These are phyloP conservation scores for Diloba caeruleocephala DNA, from an alignment of 2,888 invertebrate genomes.

Conservation along the genomic window DNA sequence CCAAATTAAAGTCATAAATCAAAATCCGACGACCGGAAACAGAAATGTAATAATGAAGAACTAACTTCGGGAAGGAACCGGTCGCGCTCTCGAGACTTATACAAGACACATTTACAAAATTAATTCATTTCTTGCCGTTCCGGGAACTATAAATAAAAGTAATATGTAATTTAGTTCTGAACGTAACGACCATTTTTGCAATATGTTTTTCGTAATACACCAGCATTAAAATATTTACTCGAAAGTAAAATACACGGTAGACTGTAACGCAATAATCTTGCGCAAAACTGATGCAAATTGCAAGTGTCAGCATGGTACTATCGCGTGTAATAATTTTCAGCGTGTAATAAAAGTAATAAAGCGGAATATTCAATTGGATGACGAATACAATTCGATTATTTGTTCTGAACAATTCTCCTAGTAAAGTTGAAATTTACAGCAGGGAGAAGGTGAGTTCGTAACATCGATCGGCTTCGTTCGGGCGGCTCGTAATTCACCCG, in stretches of 20 bases:
- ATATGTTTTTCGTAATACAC: slow-evolving; percentile 18
- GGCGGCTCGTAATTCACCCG: slow-evolving; percentile 77
- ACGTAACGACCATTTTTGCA: slow-evolving; percentile 23
- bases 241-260: slow-evolving; percentile 45
- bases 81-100: slow-evolving; percentile 60
- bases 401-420: slow-evolving; percentile 63
- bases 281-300: slow-evolving; percentile 59
- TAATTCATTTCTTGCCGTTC: slow-evolving; percentile 70
- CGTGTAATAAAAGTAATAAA: slow-evolving; percentile 63
- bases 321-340: slow-evolving; percentile 63
- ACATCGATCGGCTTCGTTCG: slow-evolving; percentile 72
- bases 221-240: slow-evolving; percentile 43
- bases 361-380: slow-evolving; percentile 67
- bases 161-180: slow-evolving; percentile 39
- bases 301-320: slow-evolving; percentile 61
- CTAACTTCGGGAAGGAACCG: slow-evolving; percentile 69
- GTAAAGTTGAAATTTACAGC: slow-evolving; percentile 75
- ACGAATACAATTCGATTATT: slow-evolving; percentile 71
- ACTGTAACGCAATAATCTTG: slow-evolving; percentile 46
- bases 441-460: slow-evolving; percentile 70
- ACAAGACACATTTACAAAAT: slow-evolving; percentile 64
- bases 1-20: slow-evolving; percentile 89
- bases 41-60: slow-evolving; percentile 85
- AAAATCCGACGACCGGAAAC: slow-evolving; percentile 85
- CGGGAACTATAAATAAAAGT: slow-evolving; percentile 43